Evolutionary conservation across 2,797 vertebrate genomes (phyloP).

Genomic region (Chaetodon trifasciatus): DNA sequence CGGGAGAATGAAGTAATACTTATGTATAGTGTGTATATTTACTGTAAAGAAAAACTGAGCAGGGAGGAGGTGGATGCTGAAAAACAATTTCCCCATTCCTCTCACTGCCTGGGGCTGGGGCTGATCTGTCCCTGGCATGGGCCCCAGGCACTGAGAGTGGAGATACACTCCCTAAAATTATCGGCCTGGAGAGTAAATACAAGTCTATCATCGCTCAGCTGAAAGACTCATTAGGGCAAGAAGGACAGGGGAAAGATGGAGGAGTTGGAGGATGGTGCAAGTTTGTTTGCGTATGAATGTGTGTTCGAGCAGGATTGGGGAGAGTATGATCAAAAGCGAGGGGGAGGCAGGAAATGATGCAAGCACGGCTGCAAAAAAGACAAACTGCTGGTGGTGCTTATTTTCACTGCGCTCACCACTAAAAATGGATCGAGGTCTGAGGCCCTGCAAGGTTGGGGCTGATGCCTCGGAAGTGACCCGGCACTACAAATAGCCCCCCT

Average conservation of each 20-base stretch:
- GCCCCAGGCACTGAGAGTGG: slow-evolving; percentile 80
- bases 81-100: slow-evolving; percentile 78
- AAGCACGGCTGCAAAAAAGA: slow-evolving; percentile 81
- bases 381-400: slow-evolving; percentile 86
- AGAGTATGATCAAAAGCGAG: slow-evolving; percentile 69
- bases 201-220: slow-evolving; percentile 86
- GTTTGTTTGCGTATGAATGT: slow-evolving; percentile 65
- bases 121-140: slow-evolving; percentile 87
- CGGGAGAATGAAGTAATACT: slow-evolving; percentile 61
- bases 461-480: slow-evolving; percentile 83
- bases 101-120: slow-evolving; percentile 79
- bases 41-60: slow-evolving; percentile 55
- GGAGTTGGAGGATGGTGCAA: slow-evolving; percentile 62
- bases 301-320: slow-evolving; percentile 62
- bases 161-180: slow-evolving; percentile 80
- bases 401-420: slow-evolving; percentile 88
- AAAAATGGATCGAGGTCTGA: slow-evolving; percentile 88
- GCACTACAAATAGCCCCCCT: slow-evolving; percentile 86
- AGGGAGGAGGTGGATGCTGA: slow-evolving; percentile 45
- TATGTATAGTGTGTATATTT: slow-evolving; percentile 49
- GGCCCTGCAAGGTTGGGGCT: slow-evolving; percentile 74
- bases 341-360: slow-evolving; percentile 89
- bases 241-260: slow-evolving; percentile 81
- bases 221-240: slow-evolving; percentile 90
- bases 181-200: slow-evolving; percentile 86